Percentiles rank a stretch among this genome's conserved stretches.
Evolutionary conservation across 2,797 vertebrate species (phyloP).

Genomic region (Leptatherina wallacei): DNA sequence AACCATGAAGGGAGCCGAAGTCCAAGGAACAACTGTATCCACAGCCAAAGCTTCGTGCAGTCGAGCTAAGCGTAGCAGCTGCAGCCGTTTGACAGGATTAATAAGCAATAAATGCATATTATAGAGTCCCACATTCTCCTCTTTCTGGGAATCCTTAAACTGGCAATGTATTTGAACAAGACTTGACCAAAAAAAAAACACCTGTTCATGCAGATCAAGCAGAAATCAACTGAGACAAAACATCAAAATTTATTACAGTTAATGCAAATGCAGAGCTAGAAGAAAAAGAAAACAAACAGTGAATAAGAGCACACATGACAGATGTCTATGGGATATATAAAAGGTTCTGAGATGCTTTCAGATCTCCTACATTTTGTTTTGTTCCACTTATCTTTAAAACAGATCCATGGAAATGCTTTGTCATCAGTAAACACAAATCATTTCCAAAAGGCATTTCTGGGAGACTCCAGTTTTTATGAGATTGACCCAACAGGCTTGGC

Average conservation of each 20-base stretch:
- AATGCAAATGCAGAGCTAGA: neutral
- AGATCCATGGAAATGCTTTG: too few species aligned
- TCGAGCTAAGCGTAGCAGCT: constrained; percentile 7
- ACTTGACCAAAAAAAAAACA: neutral
- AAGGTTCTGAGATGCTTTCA: neutral
- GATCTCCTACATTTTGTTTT: neutral
- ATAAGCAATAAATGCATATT: constrained; percentile 10
- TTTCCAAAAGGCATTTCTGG: too few species aligned
- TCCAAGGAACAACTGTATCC: neutral
- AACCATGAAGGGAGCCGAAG: constrained; percentile 8
- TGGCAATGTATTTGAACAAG: neutral
- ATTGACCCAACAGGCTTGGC: neutral
- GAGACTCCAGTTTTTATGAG: too few species aligned
- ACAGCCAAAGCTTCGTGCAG: neutral
- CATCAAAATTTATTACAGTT: neutral
- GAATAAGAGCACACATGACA: neutral
- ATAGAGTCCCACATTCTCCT: constrained; percentile 1
- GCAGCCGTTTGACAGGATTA: constrained; percentile 4
- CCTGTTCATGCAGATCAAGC: neutral
- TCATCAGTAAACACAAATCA: too few species aligned
- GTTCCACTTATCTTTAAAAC: too few species aligned
- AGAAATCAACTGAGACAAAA: neutral
- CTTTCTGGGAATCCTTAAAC: neutral
- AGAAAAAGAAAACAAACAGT: neutral
- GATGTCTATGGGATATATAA: neutral